These are phyloP conservation scores for Malthinus flaveolus DNA, from an alignment of 2,888 invertebrate genomes.

Conservation along the genomic window DNA sequence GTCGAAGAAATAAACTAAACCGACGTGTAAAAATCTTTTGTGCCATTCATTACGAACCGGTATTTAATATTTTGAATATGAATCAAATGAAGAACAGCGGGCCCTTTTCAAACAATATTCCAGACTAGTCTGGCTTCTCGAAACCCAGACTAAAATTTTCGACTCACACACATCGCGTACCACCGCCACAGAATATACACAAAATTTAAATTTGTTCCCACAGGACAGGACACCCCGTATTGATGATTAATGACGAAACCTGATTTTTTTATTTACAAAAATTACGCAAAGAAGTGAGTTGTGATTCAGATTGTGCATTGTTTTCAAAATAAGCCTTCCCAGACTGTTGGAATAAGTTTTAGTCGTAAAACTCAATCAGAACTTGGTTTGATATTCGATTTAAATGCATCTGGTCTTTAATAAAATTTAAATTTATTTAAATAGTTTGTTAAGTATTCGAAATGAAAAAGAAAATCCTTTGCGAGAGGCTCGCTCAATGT, in stretches of 20 bases:
- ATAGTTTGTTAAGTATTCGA: no score
- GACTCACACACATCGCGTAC: constrained; percentile 1
- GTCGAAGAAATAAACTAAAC: constrained; percentile 27
- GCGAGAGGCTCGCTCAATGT: no score
- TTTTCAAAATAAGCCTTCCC: no score
- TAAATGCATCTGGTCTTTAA: background rate
- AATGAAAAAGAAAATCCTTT: no score
- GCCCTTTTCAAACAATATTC: constrained; percentile 23
- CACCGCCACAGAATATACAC: background rate
- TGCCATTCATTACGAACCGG: constrained; percentile 35
- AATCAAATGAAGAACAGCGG: constrained; percentile 30
- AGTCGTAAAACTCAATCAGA: no score
- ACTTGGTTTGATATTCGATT: background rate
- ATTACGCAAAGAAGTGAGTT: no score
- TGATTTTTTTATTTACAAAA: constrained; percentile 12
- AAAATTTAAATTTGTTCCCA: constrained; percentile 27
- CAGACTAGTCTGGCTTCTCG: constrained; percentile 29
- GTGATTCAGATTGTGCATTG: no score
- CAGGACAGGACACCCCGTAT: constrained; percentile 20
- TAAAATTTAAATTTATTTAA: no score
- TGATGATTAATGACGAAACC: constrained; percentile 25
- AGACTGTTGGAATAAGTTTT: no score
- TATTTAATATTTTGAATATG: constrained; percentile 37
- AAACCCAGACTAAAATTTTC: constrained; percentile 17
- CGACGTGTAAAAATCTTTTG: constrained; percentile 33